phyloP scores from a whole-genome alignment of 2,888 invertebrate genomes.

The Cordilura impudica region DNA sequence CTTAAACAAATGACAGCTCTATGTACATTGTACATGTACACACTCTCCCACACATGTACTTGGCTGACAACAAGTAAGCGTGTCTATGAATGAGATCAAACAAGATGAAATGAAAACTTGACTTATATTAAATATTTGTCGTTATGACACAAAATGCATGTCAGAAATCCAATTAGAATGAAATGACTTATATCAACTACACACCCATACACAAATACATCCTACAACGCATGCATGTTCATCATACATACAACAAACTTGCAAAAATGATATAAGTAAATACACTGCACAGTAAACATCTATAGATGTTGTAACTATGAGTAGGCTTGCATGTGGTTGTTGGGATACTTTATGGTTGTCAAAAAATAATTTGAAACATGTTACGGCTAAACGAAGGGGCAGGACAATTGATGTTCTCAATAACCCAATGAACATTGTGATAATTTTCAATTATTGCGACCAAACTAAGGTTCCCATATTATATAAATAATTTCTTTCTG shows the following conservation, averaged over 20 bases:
- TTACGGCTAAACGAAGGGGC: background rate
- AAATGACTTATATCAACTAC: slow-evolving; percentile 30
- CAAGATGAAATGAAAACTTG: slow-evolving; percentile 6
- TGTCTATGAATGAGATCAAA: background rate
- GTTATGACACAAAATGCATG: slow-evolving; percentile 49
- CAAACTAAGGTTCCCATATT: too few species aligned
- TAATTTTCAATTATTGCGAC: too few species aligned
- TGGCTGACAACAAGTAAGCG: background rate
- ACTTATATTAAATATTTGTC: slow-evolving; percentile 50
- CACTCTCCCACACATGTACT: background rate
- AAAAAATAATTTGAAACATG: background rate
- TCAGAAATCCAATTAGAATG: slow-evolving; percentile 61
- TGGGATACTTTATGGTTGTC: background rate
- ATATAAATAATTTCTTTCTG: too few species aligned
- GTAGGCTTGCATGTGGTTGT: background rate
- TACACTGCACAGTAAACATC: background rate
- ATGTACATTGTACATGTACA: too few species aligned
- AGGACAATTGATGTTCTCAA: too few species aligned
- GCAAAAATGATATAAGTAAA: slow-evolving; percentile 20
- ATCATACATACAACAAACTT: background rate
- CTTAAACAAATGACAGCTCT: background rate
- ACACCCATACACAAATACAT: background rate
- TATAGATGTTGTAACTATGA: background rate
- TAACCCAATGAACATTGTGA: too few species aligned
- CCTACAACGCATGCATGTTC: background rate